Percentiles rank a stretch among this genome's conserved stretches.
phyloP scores from a whole-genome alignment of 2,888 invertebrate species.

The Cataglyphis albicans region DNA sequence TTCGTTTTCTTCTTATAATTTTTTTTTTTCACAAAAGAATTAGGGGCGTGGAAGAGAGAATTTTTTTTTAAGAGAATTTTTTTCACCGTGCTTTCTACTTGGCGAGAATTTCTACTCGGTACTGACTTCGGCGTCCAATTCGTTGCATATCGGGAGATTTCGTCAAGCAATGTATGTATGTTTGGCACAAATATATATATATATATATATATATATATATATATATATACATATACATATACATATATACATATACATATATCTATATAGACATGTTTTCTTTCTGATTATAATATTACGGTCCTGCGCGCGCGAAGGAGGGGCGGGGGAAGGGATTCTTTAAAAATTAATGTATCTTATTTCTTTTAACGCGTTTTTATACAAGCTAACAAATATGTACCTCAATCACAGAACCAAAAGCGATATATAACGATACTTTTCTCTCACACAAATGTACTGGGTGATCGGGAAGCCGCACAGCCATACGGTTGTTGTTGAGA shows the following conservation, averaged over 20 bases:
- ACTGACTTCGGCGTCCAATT: constrained; percentile 70
- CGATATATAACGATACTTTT: constrained; percentile 81
- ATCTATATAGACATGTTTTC: constrained; percentile 48
- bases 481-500: constrained; percentile 15
- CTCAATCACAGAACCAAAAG: constrained; percentile 86
- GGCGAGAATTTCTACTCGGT: constrained; percentile 40
- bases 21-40: neutral
- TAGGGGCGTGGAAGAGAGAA: constrained; percentile 35
- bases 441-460: constrained; percentile 63
- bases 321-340: constrained; percentile 75
- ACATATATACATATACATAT: neutral
- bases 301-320: constrained; percentile 79
- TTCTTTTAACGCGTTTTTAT: constrained; percentile 80
- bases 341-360: constrained; percentile 83
- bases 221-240: constrained; percentile 5
- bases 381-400: constrained; percentile 85
- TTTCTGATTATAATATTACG: constrained; percentile 78
- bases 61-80: neutral
- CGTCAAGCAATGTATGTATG: constrained; percentile 74
- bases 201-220: constrained; percentile 4
- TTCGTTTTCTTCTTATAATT: constrained; percentile 8
- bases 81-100: constrained; percentile 15
- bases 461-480: constrained; percentile 48
- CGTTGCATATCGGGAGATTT: constrained; percentile 79
- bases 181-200: constrained; percentile 74